Evolutionary conservation across 2,113 vertebrate species (phyloP).

Genomic region (Acrocephalus arundinaceus): DNA sequence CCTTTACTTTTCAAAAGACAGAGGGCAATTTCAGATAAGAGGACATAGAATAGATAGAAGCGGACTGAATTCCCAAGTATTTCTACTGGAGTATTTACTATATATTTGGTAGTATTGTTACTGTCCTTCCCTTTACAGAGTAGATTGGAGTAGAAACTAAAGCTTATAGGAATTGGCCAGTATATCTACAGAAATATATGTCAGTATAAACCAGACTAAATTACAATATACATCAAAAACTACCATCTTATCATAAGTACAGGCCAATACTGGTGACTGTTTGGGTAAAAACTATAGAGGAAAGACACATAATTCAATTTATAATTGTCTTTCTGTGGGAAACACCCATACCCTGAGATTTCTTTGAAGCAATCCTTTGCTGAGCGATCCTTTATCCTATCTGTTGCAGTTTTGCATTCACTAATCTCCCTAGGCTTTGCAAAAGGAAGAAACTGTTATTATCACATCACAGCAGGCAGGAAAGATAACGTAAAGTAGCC

Average conservation of each 20-base stretch:
- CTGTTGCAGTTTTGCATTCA: background rate
- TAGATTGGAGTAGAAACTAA: background rate
- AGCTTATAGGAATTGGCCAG: background rate
- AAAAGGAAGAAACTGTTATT: background rate
- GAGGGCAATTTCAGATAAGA: background rate
- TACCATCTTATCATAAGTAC: background rate
- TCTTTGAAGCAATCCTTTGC: background rate
- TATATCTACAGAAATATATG: background rate
- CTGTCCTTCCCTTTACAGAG: background rate
- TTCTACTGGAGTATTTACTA: background rate
- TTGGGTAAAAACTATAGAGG: background rate
- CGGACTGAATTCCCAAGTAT: background rate
- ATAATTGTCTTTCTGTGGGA: background rate
- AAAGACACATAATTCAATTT: background rate
- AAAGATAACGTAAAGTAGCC: background rate
- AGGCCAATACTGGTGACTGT: background rate
- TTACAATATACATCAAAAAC: background rate
- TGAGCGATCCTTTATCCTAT: background rate
- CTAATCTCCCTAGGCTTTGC: background rate
- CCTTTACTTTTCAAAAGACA: background rate
- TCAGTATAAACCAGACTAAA: background rate
- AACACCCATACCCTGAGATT: background rate
- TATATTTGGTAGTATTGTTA: background rate
- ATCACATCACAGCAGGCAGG: background rate
- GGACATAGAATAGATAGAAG: background rate